Evolutionary conservation across 2,113 vertebrate genomes (phyloP), one percentile per base, ranked within the genome.

Genomic region (Pyxicephalus adspersus): DNA sequence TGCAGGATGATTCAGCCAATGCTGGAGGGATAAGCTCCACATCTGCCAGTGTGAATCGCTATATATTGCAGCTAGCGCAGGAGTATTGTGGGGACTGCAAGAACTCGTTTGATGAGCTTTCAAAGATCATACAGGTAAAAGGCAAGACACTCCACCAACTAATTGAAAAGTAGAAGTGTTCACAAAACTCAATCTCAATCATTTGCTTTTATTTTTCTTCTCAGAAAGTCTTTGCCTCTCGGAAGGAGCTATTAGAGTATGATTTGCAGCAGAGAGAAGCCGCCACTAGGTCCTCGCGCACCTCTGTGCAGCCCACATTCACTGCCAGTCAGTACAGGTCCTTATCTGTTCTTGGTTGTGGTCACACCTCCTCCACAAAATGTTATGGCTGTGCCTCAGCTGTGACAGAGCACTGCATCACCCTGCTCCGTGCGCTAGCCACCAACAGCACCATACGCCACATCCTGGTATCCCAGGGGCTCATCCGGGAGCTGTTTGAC

Each of bases 221-320:
- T 50, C 90, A 99, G 98, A 99, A 98, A 96, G 98, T 99, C 5
- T 96, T 99, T 84, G 98, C 98, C n/a, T 99, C 98, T 0, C 95
- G 98, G 8, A 99, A 99, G 87, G 97, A 99, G 73, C 93, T 99
- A 50, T 86, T 99, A 84, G 98, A 99, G 74, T 99, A 99, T 0
- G 98, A 99, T 83, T 92, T 99, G 15, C 98, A 99, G 85, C 98
- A 99, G 86, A 91, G 97, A 26, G 98, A 99, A 82, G 98, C 97
- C 0, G 98, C 97, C 61, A 98, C 96, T 0, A 97, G 95, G 81
- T 98, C 96, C 0, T 99, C 96, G 0, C 93, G 97, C 26, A 94
- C 91, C 70, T 90, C 92, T 0, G 93, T 90, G 70, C 96, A 97
- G 84, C 98, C 97, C 84, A 98, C 96, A 0, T 94, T 99, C 85